Evolutionary conservation across 2,113 vertebrate genomes (phyloP).

Genomic region (Axis porcinus): DNA sequence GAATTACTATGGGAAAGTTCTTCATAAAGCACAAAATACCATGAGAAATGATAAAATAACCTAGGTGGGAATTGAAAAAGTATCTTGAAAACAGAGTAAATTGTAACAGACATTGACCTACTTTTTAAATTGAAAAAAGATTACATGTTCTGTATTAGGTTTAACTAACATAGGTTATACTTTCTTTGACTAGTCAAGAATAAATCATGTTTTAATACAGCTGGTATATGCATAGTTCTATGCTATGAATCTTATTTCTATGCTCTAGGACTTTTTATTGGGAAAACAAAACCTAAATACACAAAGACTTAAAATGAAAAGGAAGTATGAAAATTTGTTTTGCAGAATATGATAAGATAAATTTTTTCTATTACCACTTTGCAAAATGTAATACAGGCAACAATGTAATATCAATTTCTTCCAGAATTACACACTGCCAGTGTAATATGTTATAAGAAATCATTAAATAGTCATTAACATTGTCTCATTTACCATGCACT

Average conservation of each 20-base stretch:
- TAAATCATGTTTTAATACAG: not conserved
- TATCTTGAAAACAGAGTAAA: not conserved
- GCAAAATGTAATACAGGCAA: not conserved
- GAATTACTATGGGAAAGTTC: not conserved
- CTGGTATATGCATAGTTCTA: not conserved
- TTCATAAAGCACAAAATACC: not conserved
- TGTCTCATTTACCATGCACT: constrained; percentile 30
- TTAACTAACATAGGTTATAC: not conserved
- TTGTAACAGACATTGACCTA: not conserved
- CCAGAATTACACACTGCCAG: not conserved
- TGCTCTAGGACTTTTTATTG: not conserved
- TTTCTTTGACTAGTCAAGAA: constrained; percentile 1
- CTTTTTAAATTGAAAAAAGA: not conserved
- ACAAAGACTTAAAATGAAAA: not conserved
- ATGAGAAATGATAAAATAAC: not conserved
- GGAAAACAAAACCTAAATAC: constrained; percentile 9
- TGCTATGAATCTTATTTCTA: not conserved
- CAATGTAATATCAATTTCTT: constrained; percentile 14
- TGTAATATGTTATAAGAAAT: constrained; percentile 19
- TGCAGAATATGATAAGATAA: not conserved
- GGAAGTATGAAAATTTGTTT: not conserved
- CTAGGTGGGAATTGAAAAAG: not conserved
- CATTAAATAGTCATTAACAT: constrained; percentile 49
- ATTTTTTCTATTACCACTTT: not conserved
- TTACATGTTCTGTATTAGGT: not conserved